Conservation (phyloP, 1,140 invertebrate species). For the Andrena cerasifolii region DNA sequence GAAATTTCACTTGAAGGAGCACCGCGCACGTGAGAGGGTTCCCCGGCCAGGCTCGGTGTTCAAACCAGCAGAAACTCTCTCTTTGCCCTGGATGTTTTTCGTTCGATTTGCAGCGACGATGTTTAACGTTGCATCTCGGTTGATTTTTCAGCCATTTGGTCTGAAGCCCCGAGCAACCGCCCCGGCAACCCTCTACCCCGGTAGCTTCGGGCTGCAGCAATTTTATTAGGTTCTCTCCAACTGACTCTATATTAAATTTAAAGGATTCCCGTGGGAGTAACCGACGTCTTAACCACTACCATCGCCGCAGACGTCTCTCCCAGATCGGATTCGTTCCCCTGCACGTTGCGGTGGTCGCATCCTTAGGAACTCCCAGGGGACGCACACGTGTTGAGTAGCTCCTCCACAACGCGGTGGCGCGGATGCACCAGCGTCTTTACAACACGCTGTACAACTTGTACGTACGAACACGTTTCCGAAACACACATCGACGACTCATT, state of each 20-base stretch:
- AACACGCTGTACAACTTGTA: slow-evolving; percentile 52
- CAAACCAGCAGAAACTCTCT: slow-evolving; percentile 37
- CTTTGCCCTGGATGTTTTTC: slow-evolving; percentile 54
- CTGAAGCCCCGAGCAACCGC: slow-evolving; percentile 55
- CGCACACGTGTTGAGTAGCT: slow-evolving; percentile 62
- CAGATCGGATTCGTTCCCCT: slow-evolving; percentile 42
- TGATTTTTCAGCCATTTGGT: slow-evolving; percentile 76
- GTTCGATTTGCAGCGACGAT: slow-evolving; percentile 77
- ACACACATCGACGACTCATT: slow-evolving; percentile 26
- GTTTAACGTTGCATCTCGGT: slow-evolving; percentile 78
- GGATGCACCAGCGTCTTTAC: slow-evolving; percentile 41
- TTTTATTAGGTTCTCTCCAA: slow-evolving; percentile 81
- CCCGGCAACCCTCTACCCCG: slow-evolving; percentile 47
- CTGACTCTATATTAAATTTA: slow-evolving; percentile 81
- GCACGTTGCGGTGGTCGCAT: slow-evolving; percentile 61
- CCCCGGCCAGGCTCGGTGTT: slow-evolving; percentile 23
- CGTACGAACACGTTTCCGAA: slow-evolving; percentile 36
- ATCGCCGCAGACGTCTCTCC: slow-evolving; percentile 20
- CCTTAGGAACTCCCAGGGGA: slow-evolving; percentile 62
- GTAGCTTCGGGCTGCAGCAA: slow-evolving; percentile 75
- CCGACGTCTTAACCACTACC: slow-evolving; percentile 53
- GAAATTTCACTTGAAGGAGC: slow-evolving; percentile 50
- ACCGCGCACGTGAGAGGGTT: slow-evolving; percentile 27
- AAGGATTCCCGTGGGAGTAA: slow-evolving; percentile 73
- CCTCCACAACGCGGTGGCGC: slow-evolving; percentile 14